A percentile compares a stretch with the other conserved stretches of the same genome.
phyloP scores from a whole-genome alignment of 1,140 invertebrate genomes.

The Arctopsyche grandis region DNA sequence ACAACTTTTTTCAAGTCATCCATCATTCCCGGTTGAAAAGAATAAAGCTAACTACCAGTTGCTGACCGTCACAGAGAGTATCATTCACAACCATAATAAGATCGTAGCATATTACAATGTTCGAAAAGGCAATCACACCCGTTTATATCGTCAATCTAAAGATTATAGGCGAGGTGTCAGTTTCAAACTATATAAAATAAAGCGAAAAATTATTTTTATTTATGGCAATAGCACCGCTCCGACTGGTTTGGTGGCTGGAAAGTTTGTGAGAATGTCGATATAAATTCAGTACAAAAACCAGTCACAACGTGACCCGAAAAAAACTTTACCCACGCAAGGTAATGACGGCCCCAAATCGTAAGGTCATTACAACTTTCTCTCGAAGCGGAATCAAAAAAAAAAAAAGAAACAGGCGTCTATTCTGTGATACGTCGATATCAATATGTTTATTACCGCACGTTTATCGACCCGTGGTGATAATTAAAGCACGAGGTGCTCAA shows the following conservation, averaged over 20 bases:
- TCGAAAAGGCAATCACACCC: too few relatives aligned
- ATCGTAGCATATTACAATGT: neutral
- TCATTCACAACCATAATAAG: slow-evolving; percentile 14
- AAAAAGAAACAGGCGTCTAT: slow-evolving; percentile 7
- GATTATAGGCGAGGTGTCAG: too few relatives aligned
- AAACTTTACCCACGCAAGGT: slow-evolving; percentile 28
- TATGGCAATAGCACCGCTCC: too few relatives aligned
- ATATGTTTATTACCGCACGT: neutral
- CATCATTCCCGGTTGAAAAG: slow-evolving; percentile 20
- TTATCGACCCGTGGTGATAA: slow-evolving; percentile 32
- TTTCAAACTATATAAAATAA: too few relatives aligned
- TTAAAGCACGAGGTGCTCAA: slow-evolving; percentile 33
- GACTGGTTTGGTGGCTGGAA: neutral
- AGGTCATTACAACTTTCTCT: slow-evolving; percentile 40
- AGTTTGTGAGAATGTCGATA: neutral
- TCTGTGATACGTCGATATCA: slow-evolving; percentile 27
- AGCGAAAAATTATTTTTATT: too few relatives aligned
- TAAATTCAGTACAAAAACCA: slow-evolving; percentile 14
- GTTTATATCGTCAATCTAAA: too few relatives aligned
- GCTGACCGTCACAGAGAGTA: neutral
- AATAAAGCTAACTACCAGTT: neutral
- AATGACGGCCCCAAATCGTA: slow-evolving; percentile 23
- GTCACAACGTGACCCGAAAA: slow-evolving; percentile 32
- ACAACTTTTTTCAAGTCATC: slow-evolving; percentile 45
- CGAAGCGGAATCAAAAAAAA: slow-evolving; percentile 21